These are phyloP conservation scores for Hypotaenidia philippensis DNA, from an alignment of 2,797 vertebrate genomes.

Conservation along the genomic window DNA sequence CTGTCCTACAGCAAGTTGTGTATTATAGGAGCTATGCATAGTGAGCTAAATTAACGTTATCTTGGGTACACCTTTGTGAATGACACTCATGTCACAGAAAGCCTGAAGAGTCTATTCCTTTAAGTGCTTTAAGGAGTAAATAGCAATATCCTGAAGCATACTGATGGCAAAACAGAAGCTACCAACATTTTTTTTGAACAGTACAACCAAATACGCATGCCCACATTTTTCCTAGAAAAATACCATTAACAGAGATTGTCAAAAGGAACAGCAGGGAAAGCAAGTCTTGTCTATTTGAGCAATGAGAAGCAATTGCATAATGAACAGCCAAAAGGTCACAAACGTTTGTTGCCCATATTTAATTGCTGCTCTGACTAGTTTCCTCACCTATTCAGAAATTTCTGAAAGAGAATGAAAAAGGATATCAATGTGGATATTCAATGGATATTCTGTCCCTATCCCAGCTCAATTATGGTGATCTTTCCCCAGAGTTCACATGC, in stretches of 20 bases:
- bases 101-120: background rate
- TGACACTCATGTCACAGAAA: background rate
- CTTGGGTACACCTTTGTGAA: background rate
- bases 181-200: background rate
- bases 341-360: background rate
- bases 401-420: background rate
- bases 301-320: background rate
- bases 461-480: background rate
- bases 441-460: background rate
- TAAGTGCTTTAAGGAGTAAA: background rate
- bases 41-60: background rate
- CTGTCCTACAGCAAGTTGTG: background rate
- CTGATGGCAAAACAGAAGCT: background rate
- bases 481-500: conserved; percentile 80
- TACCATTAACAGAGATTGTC: background rate
- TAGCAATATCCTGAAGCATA: background rate
- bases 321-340: background rate
- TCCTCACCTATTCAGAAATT: background rate
- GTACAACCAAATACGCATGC: background rate
- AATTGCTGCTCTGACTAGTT: background rate
- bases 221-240: background rate
- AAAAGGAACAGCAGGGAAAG: background rate
- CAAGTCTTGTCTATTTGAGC: background rate
- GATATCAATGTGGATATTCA: background rate
- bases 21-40: background rate